Evolutionary conservation across 2,113 vertebrate genomes (phyloP), one percentile per base, ranked within the genome.

Genomic region (Neodon shergylaensis): DNA sequence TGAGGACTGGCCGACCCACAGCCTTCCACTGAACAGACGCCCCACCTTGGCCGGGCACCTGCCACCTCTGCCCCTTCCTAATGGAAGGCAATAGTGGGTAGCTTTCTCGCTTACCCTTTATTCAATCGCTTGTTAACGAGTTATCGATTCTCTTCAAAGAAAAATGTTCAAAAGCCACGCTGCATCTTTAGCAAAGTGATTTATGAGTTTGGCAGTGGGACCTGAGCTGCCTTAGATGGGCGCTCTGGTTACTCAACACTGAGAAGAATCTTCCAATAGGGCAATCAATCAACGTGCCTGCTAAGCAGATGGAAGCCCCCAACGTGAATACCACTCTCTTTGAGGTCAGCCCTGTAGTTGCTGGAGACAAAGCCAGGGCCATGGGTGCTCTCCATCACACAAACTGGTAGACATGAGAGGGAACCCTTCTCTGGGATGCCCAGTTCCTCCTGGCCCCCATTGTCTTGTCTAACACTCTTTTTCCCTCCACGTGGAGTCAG

Each of bases 101-200:
- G 77, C 61, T 94, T 88, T 73, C 39, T 31, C 17, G 11, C 61
- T 92, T 58, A 63, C 39, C 16, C 65, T 72, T 94, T 85, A 84
- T 77, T 81, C 68, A 92, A 68, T 65, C 26, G n/a, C 83, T 92
- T 95, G 97, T 96, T 97, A 97, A 96, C 10, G 14, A 96, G 95
- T 92, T 97, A 97, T 91, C 95, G 92, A 95, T 95, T 92, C 94
- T 91, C 90, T 85, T 70, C 66, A 81, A 95, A 92, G 91, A 90
- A 95, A 95, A 95, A 82, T 84, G 42, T 9, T 83, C 94, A 17
- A 88, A 92, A 97, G 94, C 26, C 89, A 92, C 0, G 1, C 79
- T 92, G 88, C 82, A 70, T 94, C 94, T 97, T 97, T 89, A 96
- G 89, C 77, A 92, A 84, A 96, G 88, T 97, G 92, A 97, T 88